Percentiles rank a stretch among this genome's conserved stretches.
phyloP scores from a whole-genome alignment of 2,888 invertebrate species.

The Ectobius pallidus region DNA sequence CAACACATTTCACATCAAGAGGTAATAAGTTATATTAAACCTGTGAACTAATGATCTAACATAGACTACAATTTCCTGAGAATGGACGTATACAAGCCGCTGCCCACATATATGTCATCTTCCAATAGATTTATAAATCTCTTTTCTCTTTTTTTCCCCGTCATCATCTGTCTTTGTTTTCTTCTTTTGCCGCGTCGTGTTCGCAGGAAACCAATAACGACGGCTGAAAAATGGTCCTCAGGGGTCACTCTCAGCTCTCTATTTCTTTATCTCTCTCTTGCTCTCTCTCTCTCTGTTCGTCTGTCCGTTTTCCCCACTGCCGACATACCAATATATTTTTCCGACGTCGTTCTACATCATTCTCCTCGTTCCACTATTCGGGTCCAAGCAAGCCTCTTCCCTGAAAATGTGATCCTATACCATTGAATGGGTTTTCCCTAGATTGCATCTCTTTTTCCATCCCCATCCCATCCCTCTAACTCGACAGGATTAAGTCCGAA shows the following conservation, averaged over 20 bases:
- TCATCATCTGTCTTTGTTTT: not conserved
- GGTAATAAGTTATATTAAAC: too few relatives aligned
- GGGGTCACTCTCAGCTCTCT: conserved; percentile 42
- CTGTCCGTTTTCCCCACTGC: not conserved
- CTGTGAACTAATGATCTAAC: too few relatives aligned
- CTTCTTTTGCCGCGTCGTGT: not conserved
- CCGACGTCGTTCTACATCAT: conserved; percentile 34
- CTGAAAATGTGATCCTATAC: conserved; percentile 37
- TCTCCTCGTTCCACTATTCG: conserved; percentile 30
- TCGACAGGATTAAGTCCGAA: conserved; percentile 29
- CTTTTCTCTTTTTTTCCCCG: too few relatives aligned
- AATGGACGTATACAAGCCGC: too few relatives aligned
- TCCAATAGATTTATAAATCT: not conserved
- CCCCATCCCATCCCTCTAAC: conserved; percentile 33
- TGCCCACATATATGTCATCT: not conserved
- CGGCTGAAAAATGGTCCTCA: conserved; percentile 35
- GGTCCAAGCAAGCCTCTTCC: conserved; percentile 36
- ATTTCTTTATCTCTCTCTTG: conserved; percentile 48
- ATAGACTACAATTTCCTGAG: too few relatives aligned
- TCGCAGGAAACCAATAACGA: conserved; percentile 36
- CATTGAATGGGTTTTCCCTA: conserved; percentile 29
- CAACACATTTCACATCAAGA: too few relatives aligned
- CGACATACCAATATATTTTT: conserved; percentile 25
- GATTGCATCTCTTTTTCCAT: conserved; percentile 37
- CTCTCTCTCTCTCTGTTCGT: conserved; percentile 12